A percentile compares a stretch with the other conserved stretches of the same genome.
These are phyloP conservation scores for Leucophenga montana DNA, from an alignment of 2,888 invertebrate genomes.

Conservation along the genomic window DNA sequence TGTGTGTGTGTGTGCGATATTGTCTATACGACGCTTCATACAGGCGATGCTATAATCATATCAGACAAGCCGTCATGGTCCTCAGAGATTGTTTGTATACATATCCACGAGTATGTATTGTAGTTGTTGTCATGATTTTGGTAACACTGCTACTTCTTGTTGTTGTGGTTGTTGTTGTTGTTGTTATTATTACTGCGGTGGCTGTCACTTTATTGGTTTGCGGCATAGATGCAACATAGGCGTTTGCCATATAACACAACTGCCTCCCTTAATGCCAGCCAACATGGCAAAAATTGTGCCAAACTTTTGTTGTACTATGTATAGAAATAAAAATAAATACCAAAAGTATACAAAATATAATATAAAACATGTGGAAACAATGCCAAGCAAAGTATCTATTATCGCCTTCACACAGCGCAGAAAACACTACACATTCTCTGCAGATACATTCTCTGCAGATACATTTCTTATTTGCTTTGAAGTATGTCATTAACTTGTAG, in stretches of 20 bases:
- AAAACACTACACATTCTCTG: too few relatives aligned
- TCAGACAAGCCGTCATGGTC: conserved; percentile 13
- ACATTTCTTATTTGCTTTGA: too few relatives aligned
- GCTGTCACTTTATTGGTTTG: neutral
- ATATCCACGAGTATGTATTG: neutral
- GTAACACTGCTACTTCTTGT: neutral
- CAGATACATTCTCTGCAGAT: too few relatives aligned
- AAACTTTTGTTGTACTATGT: neutral
- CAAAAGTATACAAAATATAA: neutral
- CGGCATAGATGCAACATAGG: neutral
- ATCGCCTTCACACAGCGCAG: too few relatives aligned
- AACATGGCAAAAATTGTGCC: neutral
- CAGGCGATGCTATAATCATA: conserved; percentile 11
- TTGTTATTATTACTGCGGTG: too few relatives aligned
- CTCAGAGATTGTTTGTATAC: conserved; percentile 19
- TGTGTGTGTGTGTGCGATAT: too few relatives aligned
- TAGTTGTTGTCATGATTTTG: neutral
- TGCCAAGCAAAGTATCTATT: too few relatives aligned
- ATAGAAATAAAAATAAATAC: neutral
- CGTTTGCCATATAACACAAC: neutral
- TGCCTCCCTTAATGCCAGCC: neutral
- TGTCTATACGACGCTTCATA: neutral
- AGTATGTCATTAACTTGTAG: too few relatives aligned
- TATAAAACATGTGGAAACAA: neutral
- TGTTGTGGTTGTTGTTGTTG: too few relatives aligned